phyloP scores from a whole-genome alignment of 2,797 vertebrate genomes.

The Macropodus opercularis region DNA sequence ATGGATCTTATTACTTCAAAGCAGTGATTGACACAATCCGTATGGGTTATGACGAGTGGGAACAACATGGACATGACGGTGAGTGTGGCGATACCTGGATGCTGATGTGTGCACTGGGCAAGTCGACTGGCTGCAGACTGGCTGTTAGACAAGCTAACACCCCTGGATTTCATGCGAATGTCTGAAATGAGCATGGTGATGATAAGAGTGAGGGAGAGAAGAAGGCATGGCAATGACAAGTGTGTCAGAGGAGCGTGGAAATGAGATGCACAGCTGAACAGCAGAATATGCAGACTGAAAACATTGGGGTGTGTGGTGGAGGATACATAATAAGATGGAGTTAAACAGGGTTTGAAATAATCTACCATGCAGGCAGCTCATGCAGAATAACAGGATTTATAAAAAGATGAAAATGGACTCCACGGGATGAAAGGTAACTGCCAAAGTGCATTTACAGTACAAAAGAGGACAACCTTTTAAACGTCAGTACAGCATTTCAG shows the following conservation, averaged over 20 bases:
- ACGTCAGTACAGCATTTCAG: constrained; percentile 42
- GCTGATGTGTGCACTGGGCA: constrained; percentile 69
- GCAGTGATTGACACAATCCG: neutral
- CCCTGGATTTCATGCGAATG: constrained; percentile 81
- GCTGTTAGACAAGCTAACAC: constrained; percentile 71
- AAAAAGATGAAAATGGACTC: constrained; percentile 43
- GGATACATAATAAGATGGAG: constrained; percentile 5
- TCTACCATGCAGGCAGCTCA: constrained; percentile 59
- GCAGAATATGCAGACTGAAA: constrained; percentile 26
- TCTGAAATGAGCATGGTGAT: constrained; percentile 80
- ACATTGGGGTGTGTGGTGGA: constrained; percentile 15
- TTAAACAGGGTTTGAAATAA: constrained; percentile 29
- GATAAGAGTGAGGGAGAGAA: constrained; percentile 42
- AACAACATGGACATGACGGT: constrained; percentile 34
- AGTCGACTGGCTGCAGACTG: constrained; percentile 78
- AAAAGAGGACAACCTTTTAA: constrained; percentile 29
- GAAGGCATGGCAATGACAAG: constrained; percentile 12
- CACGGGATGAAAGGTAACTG: constrained; percentile 24
- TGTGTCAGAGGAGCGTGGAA: constrained; percentile 7
- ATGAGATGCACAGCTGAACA: constrained; percentile 19
- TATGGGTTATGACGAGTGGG: constrained; percentile 31
- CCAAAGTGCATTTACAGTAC: constrained; percentile 49
- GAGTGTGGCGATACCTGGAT: constrained; percentile 79
- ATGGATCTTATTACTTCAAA: neutral
- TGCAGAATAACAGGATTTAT: constrained; percentile 46